Percentiles rank a stretch among this genome's conserved stretches.
These are phyloP conservation scores for Trissolcus japonicus DNA, from an alignment of 2,888 invertebrate genomes.

Conservation along the genomic window DNA sequence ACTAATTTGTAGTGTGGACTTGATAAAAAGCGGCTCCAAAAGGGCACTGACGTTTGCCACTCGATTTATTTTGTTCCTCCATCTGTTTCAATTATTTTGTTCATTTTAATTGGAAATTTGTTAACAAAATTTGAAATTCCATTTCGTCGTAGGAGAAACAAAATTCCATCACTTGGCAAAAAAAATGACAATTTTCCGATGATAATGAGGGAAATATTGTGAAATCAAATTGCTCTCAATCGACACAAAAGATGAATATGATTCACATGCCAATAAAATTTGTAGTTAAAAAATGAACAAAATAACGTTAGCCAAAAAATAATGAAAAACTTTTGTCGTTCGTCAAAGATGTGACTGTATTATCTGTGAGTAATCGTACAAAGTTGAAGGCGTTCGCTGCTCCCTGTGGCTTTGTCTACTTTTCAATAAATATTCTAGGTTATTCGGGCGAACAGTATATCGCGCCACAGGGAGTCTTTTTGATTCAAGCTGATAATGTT, in stretches of 20 bases:
- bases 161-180: no score
- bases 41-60: slow-evolving; percentile 13
- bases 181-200: no score
- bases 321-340: slow-evolving; percentile 9
- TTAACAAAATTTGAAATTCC: no score
- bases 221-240: neutral
- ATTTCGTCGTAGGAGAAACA: no score
- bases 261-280: slow-evolving; percentile 19
- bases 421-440: slow-evolving; percentile 52
- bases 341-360: slow-evolving; percentile 37
- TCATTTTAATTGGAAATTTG: neutral
- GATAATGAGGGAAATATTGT: no score
- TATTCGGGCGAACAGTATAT: slow-evolving; percentile 24
- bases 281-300: slow-evolving; percentile 5
- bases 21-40: neutral
- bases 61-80: slow-evolving; percentile 4
- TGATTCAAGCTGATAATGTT: slow-evolving; percentile 50
- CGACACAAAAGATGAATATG: neutral
- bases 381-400: slow-evolving; percentile 27
- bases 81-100: neutral
- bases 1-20: slow-evolving; percentile 19
- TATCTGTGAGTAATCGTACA: slow-evolving; percentile 35
- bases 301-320: neutral
- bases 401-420: slow-evolving; percentile 35
- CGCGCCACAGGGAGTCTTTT: slow-evolving; percentile 48